A percentile compares a stretch with the other conserved stretches of the same genome.
phyloP scores from a whole-genome alignment of 2,113 vertebrate genomes.

The Phalacrocorax aristotelis region DNA sequence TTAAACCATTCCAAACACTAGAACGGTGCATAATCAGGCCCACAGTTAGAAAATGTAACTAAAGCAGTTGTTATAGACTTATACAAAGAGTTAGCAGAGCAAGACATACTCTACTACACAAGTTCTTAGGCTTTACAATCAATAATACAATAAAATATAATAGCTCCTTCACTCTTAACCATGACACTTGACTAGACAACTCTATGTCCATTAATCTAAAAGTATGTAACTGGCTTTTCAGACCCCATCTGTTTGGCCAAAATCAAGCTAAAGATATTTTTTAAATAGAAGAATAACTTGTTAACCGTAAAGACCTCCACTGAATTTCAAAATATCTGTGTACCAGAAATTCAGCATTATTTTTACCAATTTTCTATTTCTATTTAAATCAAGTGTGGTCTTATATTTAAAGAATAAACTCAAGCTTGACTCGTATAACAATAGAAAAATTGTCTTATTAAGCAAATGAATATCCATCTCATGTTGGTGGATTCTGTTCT shows the following conservation, averaged over 20 bases:
- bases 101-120: background rate
- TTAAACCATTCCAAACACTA: background rate
- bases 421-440: background rate
- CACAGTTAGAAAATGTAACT: background rate
- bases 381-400: background rate
- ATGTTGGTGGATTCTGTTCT: background rate
- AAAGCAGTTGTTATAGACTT: background rate
- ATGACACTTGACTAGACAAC: background rate
- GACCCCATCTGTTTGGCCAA: background rate
- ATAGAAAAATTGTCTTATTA: background rate
- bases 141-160: conserved; percentile 37
- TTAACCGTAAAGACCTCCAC: background rate
- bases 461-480: background rate
- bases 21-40: background rate
- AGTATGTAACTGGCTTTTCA: background rate
- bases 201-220: background rate
- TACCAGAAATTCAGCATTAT: background rate
- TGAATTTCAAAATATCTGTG: background rate
- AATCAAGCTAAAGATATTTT: conserved; percentile 9
- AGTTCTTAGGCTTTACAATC: conserved; percentile 17
- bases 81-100: background rate
- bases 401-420: background rate
- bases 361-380: background rate
- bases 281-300: background rate
- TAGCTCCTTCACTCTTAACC: conserved; percentile 31